Percentiles rank a stretch among this genome's conserved stretches.
phyloP scores from a whole-genome alignment of 1,140 invertebrate genomes.

The Zaprionus nigranus region DNA sequence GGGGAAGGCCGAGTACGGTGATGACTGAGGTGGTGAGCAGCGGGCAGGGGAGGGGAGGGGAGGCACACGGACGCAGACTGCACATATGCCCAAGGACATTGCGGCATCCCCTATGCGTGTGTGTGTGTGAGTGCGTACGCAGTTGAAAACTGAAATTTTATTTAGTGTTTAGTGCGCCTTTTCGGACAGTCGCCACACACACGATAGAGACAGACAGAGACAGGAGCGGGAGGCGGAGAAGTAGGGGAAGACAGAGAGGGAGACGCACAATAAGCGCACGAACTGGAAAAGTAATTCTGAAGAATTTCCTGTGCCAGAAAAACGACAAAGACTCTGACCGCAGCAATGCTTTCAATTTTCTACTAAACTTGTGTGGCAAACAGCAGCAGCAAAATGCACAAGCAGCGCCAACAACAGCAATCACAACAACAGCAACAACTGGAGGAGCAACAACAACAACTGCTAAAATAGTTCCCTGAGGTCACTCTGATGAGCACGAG shows the following conservation, averaged over 20 bases:
- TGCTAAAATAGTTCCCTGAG: conserved; percentile 7
- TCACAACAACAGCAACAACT: neutral
- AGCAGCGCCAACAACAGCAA: conserved; percentile 12
- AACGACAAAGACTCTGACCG: conserved; percentile 51
- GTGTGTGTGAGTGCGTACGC: conserved; percentile 53
- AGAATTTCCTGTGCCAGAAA: conserved; percentile 60
- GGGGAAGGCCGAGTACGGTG: conserved; percentile 15
- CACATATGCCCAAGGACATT: conserved; percentile 73
- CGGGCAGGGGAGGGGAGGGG: neutral
- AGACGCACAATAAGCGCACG: conserved; percentile 7
- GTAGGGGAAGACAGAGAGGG: neutral
- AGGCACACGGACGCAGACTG: conserved; percentile 17
- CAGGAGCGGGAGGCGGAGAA: neutral
- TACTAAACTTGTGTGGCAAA: conserved; percentile 53
- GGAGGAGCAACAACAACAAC: conserved; percentile 2
- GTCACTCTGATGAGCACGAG: conserved; percentile 67
- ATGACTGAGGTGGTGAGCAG: neutral
- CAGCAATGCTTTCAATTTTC: conserved; percentile 77
- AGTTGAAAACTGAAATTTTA: conserved; percentile 81
- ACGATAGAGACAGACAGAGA: conserved; percentile 26
- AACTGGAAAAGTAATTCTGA: conserved; percentile 64
- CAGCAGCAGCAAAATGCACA: conserved; percentile 30
- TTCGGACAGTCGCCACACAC: conserved; percentile 70
- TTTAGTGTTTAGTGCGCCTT: conserved; percentile 81
- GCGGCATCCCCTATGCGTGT: conserved; percentile 47